Conservation (phyloP, 2,888 invertebrate species). For the Drosophila gaucha region DNA sequence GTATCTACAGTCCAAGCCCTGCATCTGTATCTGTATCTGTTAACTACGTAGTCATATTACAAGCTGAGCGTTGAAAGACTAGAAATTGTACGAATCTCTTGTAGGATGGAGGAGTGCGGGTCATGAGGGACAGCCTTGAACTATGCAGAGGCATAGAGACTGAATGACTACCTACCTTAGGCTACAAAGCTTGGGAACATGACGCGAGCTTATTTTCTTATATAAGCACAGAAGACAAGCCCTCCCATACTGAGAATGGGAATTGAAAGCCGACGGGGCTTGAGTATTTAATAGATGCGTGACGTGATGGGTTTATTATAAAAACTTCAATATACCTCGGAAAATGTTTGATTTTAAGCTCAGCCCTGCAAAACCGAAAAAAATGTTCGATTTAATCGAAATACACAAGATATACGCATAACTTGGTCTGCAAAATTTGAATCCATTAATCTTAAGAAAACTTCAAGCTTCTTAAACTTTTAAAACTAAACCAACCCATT, state of each 20-base stretch:
- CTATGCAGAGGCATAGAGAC: constrained; percentile 19
- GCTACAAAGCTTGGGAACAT: constrained; percentile 51
- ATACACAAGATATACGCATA: background rate
- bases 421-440: background rate
- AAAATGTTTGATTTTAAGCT: background rate
- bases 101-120: background rate
- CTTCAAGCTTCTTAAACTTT: background rate
- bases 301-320: constrained; percentile 15
- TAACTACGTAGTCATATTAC: constrained; percentile 37
- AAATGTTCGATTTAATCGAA: background rate
- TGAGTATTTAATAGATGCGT: constrained; percentile 4
- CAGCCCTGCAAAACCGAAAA: background rate
- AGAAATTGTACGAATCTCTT: constrained; percentile 23
- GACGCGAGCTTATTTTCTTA: constrained; percentile 37
- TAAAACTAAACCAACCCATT: background rate
- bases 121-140: constrained; percentile 45
- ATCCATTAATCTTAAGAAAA: background rate
- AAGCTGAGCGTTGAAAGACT: constrained; percentile 30
- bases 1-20: constrained; percentile 34
- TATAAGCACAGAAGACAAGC: constrained; percentile 22
- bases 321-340: background rate
- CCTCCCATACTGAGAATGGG: constrained; percentile 11
- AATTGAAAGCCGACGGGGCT: constrained; percentile 7
- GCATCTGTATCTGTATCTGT: constrained; percentile 29
- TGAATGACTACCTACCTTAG: constrained; percentile 7